Base-by-base conservation (phyloP, 2,888 invertebrate genomes). In the Pachliopta kotzebuea region DNA sequence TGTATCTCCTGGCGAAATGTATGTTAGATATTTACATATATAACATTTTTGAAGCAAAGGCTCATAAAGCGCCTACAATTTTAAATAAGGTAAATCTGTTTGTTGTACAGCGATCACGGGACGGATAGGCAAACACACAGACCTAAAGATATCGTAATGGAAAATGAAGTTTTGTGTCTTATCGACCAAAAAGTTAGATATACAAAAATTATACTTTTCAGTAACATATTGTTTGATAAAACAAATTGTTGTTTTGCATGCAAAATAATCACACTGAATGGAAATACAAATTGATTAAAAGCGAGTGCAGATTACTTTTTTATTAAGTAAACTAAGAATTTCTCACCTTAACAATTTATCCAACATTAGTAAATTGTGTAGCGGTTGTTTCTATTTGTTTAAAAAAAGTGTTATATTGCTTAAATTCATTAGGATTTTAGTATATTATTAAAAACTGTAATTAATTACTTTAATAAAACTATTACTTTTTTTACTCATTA, bases 31-130 rank as follows among this genome's bases (percentile, higher is more conserved):
- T 45, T 11, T 45, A 45, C n/a, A 45, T 45, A 37, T 2, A 45
- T n/a, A 45, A 45, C 23, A 60, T 62, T 59, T 53, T 64, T 29
- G 18, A 23, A 6, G 4, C 26, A 54, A 21, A 21, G 21, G 21
- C 50, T 21, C 8, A 52, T 21, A 11, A 52, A 21, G 21, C 21
- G 9, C 0, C 11, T n/a, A 20, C n/a, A 49, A 52, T 9, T 50
- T 21, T 29, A 50, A 60, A 62, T 53, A 56, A 54, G 62, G 20
- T 57, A 63, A 56, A 57, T 54, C n/a, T 59, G 60, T 50, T 52
- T 61, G 61, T 26, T 62, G 52, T 26, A 45, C 42, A 42, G 20
- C 45, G 20, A 54, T 42, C 26, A 61, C 18, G 45, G 61, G 61
- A 45, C 61, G 56, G 60, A 65, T 50, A 56, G 31, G 31, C 59